These are phyloP conservation scores for Phengaris arion DNA, from an alignment of 2,888 invertebrate genomes.

Conservation along the genomic window DNA sequence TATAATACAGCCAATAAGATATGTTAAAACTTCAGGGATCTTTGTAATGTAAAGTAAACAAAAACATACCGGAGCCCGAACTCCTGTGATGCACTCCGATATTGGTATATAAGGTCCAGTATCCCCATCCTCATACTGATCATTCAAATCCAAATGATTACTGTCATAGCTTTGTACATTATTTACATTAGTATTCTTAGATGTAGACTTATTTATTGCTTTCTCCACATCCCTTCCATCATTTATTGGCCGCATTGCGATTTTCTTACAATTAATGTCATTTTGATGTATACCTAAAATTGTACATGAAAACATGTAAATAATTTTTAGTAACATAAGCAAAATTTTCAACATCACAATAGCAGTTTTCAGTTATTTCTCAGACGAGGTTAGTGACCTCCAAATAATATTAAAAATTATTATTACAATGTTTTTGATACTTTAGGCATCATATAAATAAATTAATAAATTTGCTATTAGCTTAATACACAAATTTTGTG, in stretches of 20 bases:
- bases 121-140: conserved; percentile 49
- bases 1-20: too few relatives aligned
- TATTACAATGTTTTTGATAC: background rate
- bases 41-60: background rate
- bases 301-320: conserved; percentile 1
- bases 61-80: conserved; percentile 68
- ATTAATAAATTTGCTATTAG: background rate
- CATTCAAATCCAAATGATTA: conserved; percentile 40
- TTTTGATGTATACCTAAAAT: conserved; percentile 38
- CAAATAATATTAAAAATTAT: background rate
- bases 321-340: background rate
- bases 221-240: conserved; percentile 21
- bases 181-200: conserved; percentile 22
- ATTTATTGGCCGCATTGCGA: conserved; percentile 27
- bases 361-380: background rate
- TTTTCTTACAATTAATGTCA: conserved; percentile 33
- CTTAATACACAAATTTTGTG: too few relatives aligned
- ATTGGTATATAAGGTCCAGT: conserved; percentile 94
- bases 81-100: conserved; percentile 94
- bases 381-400: background rate
- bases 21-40: too few relatives aligned
- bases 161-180: conserved; percentile 30
- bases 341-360: background rate
- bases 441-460: background rate
- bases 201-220: conserved; percentile 19